These are phyloP conservation scores for Pongo pygmaeus DNA, from an alignment of 2,113 vertebrate species.

Conservation along the genomic window DNA sequence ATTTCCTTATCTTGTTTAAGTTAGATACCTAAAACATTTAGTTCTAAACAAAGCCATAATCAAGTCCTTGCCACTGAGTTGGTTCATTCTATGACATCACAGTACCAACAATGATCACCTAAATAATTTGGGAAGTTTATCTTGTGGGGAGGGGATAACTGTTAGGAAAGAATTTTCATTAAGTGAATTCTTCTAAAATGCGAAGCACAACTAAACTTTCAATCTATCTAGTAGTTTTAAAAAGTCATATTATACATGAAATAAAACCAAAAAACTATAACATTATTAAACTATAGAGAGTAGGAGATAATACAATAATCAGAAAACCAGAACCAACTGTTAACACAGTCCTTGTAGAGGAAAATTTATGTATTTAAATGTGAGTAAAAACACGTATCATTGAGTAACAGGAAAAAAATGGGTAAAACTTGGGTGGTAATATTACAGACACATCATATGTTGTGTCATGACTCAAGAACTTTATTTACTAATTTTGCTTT, in stretches of 20 bases:
- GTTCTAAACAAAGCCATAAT: conserved; percentile 27
- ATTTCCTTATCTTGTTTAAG: background rate
- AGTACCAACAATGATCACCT: background rate
- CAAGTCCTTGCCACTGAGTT: background rate
- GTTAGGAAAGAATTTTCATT: background rate
- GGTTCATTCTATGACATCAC: background rate
- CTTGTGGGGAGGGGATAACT: background rate
- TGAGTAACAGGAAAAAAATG: conserved; percentile 2
- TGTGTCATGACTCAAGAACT: background rate
- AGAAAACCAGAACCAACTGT: background rate
- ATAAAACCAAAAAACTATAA: background rate
- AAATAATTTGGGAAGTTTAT: background rate
- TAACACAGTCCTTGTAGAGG: background rate
- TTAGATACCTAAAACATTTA: background rate
- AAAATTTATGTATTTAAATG: conserved; percentile 10
- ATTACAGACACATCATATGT: background rate
- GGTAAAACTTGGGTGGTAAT: background rate
- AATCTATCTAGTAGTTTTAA: background rate
- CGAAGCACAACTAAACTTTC: background rate
- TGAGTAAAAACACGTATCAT: background rate
- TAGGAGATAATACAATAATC: background rate
- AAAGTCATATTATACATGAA: background rate
- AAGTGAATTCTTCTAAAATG: background rate
- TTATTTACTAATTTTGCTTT: background rate
- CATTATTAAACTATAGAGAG: background rate